Evolutionary conservation across 2,888 invertebrate genomes (phyloP), one percentile per base, ranked within the genome.

Genomic region (Eupithecia subumbrata): DNA sequence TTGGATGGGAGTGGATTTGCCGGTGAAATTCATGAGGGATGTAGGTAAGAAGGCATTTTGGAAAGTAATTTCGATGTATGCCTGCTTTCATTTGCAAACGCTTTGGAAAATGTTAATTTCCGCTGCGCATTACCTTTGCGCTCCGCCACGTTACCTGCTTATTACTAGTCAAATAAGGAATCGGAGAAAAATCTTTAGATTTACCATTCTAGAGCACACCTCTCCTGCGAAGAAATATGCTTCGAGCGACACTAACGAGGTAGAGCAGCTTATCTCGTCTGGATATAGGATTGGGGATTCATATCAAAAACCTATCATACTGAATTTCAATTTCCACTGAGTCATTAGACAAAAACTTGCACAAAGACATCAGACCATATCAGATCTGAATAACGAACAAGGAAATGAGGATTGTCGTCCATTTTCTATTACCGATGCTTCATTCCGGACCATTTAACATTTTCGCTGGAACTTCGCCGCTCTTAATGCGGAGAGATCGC

Each of bases 361-460:
- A 76, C 75, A 77, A 78, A 80, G 81, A 78, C 78, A 81, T 79
- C 79, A 72, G 73, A 76, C 63, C 81, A 83, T 83, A 84, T 87
- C 84, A 85, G 83, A 87, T 86, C 80, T 82, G 85, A 88, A 87
- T 86, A 88, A 86, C 86, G 87, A 85, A 87, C 86, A 84, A 87
- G 89, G 90, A 91, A 91, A 91, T 91, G 89, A 91, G 87, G 86
- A 89, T 87, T 89, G 90, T 90, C 91, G 87, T 89, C 89, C 90
- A 90, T 91, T 91, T 90, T 91, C 90, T 90, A 91, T 91, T 90
- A 90, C 89, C 88, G 86, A 87, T 88, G 88, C 87, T 90, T 90
- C 87, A 88, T 92, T 91, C 91, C 91, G 82, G 85, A 82, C 91
- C 91, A 92, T 92, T 92, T 89, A 91, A 91, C 91, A 90, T 91